These are phyloP conservation scores for Polietes domitor DNA, from an alignment of 2,888 invertebrate genomes.

Conservation along the genomic window DNA sequence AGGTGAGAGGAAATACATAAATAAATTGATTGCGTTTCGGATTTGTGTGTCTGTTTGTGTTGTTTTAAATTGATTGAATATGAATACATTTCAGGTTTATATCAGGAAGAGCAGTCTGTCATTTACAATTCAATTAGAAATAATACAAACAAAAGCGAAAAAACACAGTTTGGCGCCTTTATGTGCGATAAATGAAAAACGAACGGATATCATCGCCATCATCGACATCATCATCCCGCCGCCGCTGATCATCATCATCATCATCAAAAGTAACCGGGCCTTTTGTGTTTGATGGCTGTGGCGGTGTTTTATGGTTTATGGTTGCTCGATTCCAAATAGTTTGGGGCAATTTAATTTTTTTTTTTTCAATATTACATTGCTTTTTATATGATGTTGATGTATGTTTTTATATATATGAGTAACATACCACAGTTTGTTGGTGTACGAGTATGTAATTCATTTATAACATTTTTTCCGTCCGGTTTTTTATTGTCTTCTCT, in stretches of 20 bases:
- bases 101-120: neutral
- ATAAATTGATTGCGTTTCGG: neutral
- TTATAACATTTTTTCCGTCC: neutral
- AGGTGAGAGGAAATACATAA: conserved; percentile 10
- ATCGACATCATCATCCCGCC: no score
- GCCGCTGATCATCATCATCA: no score
- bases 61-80: neutral
- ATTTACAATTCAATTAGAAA: conserved; percentile 5
- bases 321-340: neutral
- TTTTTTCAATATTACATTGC: neutral
- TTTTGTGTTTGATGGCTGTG: no score
- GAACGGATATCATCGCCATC: no score
- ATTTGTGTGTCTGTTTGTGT: neutral
- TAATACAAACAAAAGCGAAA: neutral
- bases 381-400: no score
- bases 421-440: no score
- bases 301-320: neutral
- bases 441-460: conserved; percentile 4
- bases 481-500: neutral
- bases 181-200: no score
- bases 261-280: neutral
- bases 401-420: no score
- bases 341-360: neutral
- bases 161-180: neutral
- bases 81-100: neutral